Percentiles rank a stretch among this genome's conserved stretches.
Evolutionary conservation across 2,888 invertebrate genomes (phyloP).

Genomic region (Campoplex nolae): DNA sequence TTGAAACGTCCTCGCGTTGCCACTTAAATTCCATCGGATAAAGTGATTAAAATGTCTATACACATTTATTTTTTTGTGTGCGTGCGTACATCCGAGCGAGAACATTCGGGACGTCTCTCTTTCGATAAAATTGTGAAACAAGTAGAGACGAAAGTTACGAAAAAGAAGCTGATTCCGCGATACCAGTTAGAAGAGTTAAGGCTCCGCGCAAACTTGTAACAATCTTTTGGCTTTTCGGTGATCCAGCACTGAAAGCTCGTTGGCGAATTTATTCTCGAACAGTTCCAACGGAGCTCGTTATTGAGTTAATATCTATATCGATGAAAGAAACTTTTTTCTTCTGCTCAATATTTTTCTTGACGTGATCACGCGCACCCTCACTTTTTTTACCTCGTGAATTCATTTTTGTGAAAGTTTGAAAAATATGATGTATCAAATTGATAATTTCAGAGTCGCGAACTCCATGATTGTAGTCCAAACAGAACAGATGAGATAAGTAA

Average conservation of each 20-base stretch:
- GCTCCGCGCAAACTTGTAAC: too few species aligned
- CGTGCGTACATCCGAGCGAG: background rate
- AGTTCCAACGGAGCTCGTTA: background rate
- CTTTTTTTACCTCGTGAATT: background rate
- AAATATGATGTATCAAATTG: background rate
- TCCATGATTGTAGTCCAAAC: background rate
- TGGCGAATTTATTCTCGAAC: background rate
- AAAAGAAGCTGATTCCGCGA: background rate
- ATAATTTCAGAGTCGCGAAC: background rate
- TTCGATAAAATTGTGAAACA: background rate
- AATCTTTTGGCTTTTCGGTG: background rate
- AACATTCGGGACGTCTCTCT: background rate
- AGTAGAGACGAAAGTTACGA: background rate
- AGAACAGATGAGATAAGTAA: background rate
- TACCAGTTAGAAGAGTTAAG: background rate
- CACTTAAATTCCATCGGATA: conserved; percentile 21
- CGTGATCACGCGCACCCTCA: background rate
- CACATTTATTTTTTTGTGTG: background rate
- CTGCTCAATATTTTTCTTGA: background rate
- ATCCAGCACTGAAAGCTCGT: background rate
- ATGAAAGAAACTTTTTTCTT: background rate
- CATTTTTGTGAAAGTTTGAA: background rate
- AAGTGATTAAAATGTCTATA: conserved; percentile 8
- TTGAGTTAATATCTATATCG: background rate
- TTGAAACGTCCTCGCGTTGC: conserved; percentile 32